Conservation (phyloP, 2,888 invertebrate genomes). For the Cephus pygmeus region DNA sequence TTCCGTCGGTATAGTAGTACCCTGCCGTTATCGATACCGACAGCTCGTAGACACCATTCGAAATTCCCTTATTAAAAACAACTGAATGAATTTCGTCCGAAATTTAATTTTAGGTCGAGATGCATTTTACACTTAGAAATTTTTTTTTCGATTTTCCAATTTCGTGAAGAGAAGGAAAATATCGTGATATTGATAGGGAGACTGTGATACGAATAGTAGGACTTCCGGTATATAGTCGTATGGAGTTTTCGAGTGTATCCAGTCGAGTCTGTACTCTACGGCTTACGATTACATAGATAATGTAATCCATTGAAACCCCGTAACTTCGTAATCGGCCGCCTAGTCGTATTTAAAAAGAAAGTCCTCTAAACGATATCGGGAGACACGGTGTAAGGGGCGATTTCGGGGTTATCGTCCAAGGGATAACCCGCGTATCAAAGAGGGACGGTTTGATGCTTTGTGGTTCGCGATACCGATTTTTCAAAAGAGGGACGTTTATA, state of each 20-base stretch:
- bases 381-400: background rate
- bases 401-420: background rate
- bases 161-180: too few relatives aligned
- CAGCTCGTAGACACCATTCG: background rate
- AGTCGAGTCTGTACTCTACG: too few relatives aligned
- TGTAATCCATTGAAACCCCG: background rate
- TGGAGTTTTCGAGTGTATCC: too few relatives aligned
- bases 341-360: background rate
- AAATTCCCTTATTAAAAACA: background rate
- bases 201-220: too few relatives aligned
- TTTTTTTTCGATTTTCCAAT: too few relatives aligned
- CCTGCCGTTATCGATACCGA: background rate
- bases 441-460: background rate
- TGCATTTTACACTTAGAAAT: fast-evolving
- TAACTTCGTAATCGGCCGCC: background rate
- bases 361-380: background rate
- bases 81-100: background rate
- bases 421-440: background rate
- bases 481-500: background rate
- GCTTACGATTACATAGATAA: too few relatives aligned
- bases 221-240: too few relatives aligned
- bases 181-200: too few relatives aligned
- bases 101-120: background rate
- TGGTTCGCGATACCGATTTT: background rate
- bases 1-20: background rate